Evolutionary conservation across 2,113 vertebrate species (phyloP).

Genomic region (Centrocercus urophasianus): DNA sequence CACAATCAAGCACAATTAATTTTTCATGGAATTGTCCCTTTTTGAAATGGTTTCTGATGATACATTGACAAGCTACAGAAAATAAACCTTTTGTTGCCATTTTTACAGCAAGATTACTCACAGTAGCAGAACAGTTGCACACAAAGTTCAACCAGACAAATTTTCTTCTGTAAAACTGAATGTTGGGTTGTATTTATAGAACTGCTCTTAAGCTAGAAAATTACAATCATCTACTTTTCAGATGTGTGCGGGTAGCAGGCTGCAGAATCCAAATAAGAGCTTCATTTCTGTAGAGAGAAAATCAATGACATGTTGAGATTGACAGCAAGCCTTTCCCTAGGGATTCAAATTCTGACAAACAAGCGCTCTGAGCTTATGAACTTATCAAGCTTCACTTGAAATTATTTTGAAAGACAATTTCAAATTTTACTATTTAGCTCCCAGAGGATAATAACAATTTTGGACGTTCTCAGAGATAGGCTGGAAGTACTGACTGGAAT

Average conservation of each 20-base stretch:
- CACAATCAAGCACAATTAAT: not conserved
- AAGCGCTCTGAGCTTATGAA: conserved; percentile 23
- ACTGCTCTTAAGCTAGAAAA: conserved; percentile 48
- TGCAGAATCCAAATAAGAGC: conserved; percentile 38
- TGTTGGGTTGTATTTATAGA: conserved; percentile 64
- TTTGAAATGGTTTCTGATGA: conserved; percentile 10
- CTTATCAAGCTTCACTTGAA: not conserved
- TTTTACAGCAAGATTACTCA: conserved; percentile 42
- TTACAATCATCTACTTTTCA: conserved; percentile 64
- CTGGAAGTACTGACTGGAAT: not conserved
- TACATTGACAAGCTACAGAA: not conserved
- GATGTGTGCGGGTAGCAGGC: conserved; percentile 42
- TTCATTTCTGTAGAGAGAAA: conserved; percentile 44
- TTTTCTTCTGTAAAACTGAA: conserved; percentile 6
- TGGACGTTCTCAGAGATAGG: not conserved
- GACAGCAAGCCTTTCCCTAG: not conserved
- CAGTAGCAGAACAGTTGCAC: not conserved
- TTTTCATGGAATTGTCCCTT: not conserved
- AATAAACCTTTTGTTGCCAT: not conserved
- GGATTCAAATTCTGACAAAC: conserved; percentile 13
- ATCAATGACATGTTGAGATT: conserved; percentile 34
- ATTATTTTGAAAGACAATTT: conserved; percentile 34
- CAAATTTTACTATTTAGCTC: not conserved
- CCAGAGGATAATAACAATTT: not conserved
- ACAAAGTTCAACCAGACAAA: conserved; percentile 26